Base-by-base conservation (phyloP, 2,113 vertebrate genomes). In the Romanogobio albipinnatus region DNA sequence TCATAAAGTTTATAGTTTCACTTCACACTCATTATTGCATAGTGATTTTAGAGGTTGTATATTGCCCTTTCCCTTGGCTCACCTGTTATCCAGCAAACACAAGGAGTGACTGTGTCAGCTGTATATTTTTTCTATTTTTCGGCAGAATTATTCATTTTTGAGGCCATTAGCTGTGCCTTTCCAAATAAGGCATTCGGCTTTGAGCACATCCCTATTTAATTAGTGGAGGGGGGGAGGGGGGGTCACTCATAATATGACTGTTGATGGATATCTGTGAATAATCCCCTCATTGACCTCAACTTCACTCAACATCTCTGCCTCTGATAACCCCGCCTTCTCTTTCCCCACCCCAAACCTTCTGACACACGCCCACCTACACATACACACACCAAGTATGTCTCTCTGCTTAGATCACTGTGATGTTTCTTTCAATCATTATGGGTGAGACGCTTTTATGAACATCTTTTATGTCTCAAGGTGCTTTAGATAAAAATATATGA, bases 251-350 rank as follows among this genome's bases (percentile, higher is more conserved):
- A 89, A 92, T 92, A 86, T 89, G 62, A 85, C 86, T 81, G 73
- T 87, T 93, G 92, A 93, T 90, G 88, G 85, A 88, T 86, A 85
- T 89, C 88, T 85, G 85, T 93, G 93, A 94, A 89, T 92, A 90
- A 93, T 92, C 88, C 83, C 89, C 87, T 90, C 88, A 87, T 91
- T 94, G 93, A 95, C 94, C 93, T 91, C 89, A 87, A 88, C 88
- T 88, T 93, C 89, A 87, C 89, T 88, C 45, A n/a, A 56, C 74
- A 86, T 58, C 80, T 88, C 87, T 81, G 45, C 9, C 59, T 68
- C 45, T 81, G n/a, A 66, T 43, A 26, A 79, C 17, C n/a, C 62
- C 13, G 68, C 45, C 45, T 8, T 3, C 45, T 47, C 45, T n/a
- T n/a, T 47, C 45, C 10, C 10, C 53, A 56, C 6, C 53, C 53